A percentile compares a stretch with the other conserved stretches of the same genome.
These are phyloP conservation scores for Parotocinclus haroldoi DNA, from an alignment of 2,797 vertebrate species.

Conservation along the genomic window DNA sequence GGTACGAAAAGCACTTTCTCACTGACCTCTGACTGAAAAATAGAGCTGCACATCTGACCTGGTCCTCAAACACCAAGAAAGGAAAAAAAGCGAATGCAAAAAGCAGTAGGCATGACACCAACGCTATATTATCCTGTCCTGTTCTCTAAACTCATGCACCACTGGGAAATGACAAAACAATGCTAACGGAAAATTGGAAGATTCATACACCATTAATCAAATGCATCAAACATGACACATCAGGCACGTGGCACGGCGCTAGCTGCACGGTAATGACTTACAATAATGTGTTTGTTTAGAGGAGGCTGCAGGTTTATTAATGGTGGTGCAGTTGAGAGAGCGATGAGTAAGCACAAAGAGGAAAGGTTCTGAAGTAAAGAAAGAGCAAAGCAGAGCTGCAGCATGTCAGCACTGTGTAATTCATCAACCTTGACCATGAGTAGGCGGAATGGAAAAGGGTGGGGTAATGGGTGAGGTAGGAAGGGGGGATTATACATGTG, in stretches of 20 bases:
- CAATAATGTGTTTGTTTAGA: conserved; percentile 49
- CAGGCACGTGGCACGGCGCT: conserved; percentile 25
- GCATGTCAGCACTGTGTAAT: conserved; percentile 28
- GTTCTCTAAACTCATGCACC: conserved; percentile 47
- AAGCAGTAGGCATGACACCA: conserved; percentile 47
- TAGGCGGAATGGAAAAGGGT: conserved; percentile 31
- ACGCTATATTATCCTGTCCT: conserved; percentile 53
- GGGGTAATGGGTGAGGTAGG: neutral
- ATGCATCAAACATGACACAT: conserved; percentile 38
- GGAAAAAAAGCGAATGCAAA: conserved; percentile 41
- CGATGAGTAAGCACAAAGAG: conserved; percentile 51
- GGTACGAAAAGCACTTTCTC: conserved; percentile 27
- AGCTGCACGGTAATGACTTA: conserved; percentile 39
- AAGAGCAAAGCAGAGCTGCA: conserved; percentile 29
- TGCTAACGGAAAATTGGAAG: conserved; percentile 39
- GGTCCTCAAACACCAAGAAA: conserved; percentile 17
- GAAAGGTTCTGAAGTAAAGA: conserved; percentile 25
- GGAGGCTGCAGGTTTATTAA: conserved; percentile 47
- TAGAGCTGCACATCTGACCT: conserved; percentile 40
- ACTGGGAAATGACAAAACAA: conserved; percentile 51
- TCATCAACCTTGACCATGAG: conserved; percentile 46
- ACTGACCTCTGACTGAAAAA: conserved; percentile 35
- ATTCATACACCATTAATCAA: conserved; percentile 47
- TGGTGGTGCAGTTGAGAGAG: conserved; percentile 42
- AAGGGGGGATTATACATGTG: neutral